Conservation (phyloP, 2,888 invertebrate species). For the Alloscopus bannaensis region DNA sequence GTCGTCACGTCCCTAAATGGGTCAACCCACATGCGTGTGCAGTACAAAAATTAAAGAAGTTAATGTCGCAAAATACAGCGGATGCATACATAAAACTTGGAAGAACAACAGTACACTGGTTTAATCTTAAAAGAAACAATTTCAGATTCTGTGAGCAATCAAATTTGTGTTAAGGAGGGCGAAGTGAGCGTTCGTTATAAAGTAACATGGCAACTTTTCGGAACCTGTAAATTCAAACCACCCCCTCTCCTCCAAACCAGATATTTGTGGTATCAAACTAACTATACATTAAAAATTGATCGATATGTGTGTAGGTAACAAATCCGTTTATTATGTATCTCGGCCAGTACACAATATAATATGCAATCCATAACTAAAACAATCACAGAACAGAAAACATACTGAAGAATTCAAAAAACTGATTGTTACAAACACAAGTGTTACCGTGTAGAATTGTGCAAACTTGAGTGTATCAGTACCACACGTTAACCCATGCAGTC, state of each 20-base stretch:
- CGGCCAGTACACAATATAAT: slow-evolving; percentile 4
- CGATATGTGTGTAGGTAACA: slow-evolving; percentile 50
- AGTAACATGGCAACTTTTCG: slow-evolving; percentile 50
- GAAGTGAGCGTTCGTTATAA: background rate
- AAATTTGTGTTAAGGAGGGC: background rate
- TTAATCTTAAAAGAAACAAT: background rate
- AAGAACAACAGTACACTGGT: background rate
- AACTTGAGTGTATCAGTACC: slow-evolving; percentile 24
- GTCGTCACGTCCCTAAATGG: background rate
- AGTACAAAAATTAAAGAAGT: slow-evolving; percentile 15
- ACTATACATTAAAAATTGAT: background rate
- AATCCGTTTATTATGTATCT: slow-evolving; percentile 25
- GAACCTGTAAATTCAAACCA: background rate
- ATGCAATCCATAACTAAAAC: slow-evolving; percentile 46
- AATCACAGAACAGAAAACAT: slow-evolving; percentile 46
- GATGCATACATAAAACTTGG: slow-evolving; percentile 4
- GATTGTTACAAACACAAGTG: background rate
- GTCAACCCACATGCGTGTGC: background rate
- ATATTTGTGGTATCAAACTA: no score
- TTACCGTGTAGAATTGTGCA: slow-evolving; percentile 7
- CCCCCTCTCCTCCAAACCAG: no score
- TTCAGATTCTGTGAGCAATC: background rate
- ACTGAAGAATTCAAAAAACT: slow-evolving; percentile 2
- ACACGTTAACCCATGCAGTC: no score
- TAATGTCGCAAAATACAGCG: background rate